Conservation (phyloP, 2,797 vertebrate genomes). For the Bufotes viridis region DNA sequence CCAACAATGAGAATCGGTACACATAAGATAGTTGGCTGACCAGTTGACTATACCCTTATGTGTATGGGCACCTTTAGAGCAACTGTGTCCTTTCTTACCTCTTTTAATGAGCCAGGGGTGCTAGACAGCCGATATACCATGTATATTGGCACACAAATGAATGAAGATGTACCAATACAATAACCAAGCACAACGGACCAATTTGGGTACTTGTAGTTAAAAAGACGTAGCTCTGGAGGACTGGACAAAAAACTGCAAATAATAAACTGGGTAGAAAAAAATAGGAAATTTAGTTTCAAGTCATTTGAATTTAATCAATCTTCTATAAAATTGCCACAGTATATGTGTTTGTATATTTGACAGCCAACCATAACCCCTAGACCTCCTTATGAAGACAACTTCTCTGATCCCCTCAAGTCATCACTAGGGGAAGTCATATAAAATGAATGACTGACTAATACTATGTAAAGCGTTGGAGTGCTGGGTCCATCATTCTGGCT, state of each 20-base stretch:
- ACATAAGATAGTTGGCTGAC: too few species aligned
- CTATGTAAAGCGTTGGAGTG: too few species aligned
- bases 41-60: too few species aligned
- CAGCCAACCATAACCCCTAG: too few species aligned
- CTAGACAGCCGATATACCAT: slow-evolving; percentile 86
- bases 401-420: too few species aligned
- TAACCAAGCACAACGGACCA: slow-evolving; percentile 94
- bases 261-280: slow-evolving; percentile 83
- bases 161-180: slow-evolving; percentile 92
- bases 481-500: too few species aligned
- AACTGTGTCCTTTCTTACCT: slow-evolving; percentile 75
- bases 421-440: too few species aligned
- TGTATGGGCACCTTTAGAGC: neutral
- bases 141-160: slow-evolving; percentile 92
- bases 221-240: slow-evolving; percentile 87
- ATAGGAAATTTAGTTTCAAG: neutral
- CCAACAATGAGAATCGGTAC: too few species aligned
- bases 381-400: too few species aligned
- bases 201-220: slow-evolving; percentile 87
- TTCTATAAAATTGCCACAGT: neutral
- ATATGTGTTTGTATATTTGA: neutral
- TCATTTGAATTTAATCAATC: neutral
- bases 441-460: too few species aligned
- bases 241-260: slow-evolving; percentile 92
- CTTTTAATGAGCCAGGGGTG: slow-evolving; percentile 91